Conservation (phyloP, 2,888 invertebrate genomes). For the Eristalis intricaria region DNA sequence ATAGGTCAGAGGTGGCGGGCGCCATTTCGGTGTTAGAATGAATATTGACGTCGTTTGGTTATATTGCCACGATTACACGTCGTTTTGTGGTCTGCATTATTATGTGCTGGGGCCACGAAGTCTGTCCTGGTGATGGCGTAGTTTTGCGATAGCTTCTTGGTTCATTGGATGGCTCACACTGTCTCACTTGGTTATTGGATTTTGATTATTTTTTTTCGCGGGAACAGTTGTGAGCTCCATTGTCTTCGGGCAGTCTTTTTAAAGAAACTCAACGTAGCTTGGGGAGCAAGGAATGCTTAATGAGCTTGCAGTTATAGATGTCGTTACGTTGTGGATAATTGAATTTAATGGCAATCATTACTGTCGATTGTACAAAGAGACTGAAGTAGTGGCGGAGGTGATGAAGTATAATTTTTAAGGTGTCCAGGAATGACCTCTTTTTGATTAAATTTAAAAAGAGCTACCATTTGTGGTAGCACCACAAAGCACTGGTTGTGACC, state of each 20-base stretch:
- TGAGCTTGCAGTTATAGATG: background rate
- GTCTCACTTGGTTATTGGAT: background rate
- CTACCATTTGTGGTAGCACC: too few species aligned
- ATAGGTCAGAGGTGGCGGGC: conserved; percentile 45
- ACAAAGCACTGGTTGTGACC: too few species aligned
- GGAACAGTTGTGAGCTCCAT: background rate
- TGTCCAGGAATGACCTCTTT: too few species aligned
- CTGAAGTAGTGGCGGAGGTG: too few species aligned
- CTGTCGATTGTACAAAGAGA: background rate
- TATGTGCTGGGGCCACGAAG: background rate
- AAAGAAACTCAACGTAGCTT: background rate
- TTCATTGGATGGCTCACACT: background rate
- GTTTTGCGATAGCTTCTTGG: background rate
- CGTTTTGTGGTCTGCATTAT: conserved; percentile 23
- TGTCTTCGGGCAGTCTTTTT: background rate
- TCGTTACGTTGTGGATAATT: background rate
- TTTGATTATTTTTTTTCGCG: background rate
- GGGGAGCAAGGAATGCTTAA: background rate
- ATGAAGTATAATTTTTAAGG: too few species aligned
- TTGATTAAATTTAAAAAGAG: too few species aligned
- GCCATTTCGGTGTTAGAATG: conserved; percentile 12
- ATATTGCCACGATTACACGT: conserved; percentile 29
- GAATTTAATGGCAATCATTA: background rate
- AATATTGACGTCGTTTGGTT: conserved; percentile 49
- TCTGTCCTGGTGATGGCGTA: background rate